Evolutionary conservation across 2,113 vertebrate species (phyloP), one percentile per base, ranked within the genome.

Genomic region (Merops nubicus): DNA sequence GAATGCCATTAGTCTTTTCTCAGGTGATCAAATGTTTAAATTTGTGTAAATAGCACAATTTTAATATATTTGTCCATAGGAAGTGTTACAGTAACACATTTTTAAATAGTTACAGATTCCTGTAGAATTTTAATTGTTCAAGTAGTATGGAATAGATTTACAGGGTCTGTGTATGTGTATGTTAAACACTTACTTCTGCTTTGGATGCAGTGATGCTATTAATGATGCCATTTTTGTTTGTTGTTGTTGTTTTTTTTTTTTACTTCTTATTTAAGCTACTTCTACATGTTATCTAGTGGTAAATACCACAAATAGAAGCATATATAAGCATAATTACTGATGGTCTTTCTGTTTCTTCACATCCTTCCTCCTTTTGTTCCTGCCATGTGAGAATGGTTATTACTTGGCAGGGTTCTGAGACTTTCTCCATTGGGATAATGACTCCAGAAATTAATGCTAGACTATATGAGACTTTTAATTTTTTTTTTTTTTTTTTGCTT

Each of bases 371-470:
- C 29, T 81, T 59, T 60, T 88, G 29, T 87, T 90, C 36, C 40
- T 88, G 65, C 43, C 15, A 6, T 48, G 29, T 83, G 57, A 78
- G 47, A 85, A 73, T 40, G 28, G 11, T 88, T 67, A 48, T 90
- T 94, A 56, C 57, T 94, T 48, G 70, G 28, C 50, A 91, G 67
- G 79, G 42, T 73, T 54, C n/a, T 82, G 70, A 92, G n/a, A 5
- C 85, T 73, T 90, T 86, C 31, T 65, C 33, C 4, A 0, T 47
- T 80, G 79, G 22, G 17, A 34, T 83, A 74, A 77, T 60, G 43
- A 50, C 54, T 40, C 76, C 45, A 70, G 72, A 94, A 91, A 72
- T 43, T 6, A 88, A 85, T 42, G 9, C 50, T 40, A 20, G 9
- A 4, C 50, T 70, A 19, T 26, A 1, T 38, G 47, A 47, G 34